phyloP scores from a whole-genome alignment of 2,797 vertebrate species.

The Paedocypris micromegethes region DNA sequence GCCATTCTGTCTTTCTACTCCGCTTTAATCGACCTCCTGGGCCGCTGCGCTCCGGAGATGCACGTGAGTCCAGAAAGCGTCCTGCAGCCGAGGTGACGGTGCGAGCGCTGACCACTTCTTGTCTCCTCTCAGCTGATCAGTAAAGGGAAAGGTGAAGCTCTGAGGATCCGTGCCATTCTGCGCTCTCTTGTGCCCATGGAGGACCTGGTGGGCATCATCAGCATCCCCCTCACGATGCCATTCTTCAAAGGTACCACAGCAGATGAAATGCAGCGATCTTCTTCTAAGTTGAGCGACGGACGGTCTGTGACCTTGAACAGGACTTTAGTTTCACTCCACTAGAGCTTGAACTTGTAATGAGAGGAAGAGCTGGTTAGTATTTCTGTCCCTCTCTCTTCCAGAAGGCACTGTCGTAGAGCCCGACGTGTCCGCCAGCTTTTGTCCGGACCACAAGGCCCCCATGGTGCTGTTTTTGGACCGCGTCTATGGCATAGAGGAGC shows the following conservation, averaged over 20 bases:
- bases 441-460: conserved; percentile 95
- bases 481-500: conserved; percentile 94
- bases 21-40: conserved; percentile 93
- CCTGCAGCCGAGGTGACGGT: background rate
- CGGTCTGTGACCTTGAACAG: too few relatives aligned
- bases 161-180: conserved; percentile 92
- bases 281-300: too few relatives aligned
- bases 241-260: conserved; percentile 79
- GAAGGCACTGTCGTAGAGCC: conserved; percentile 89
- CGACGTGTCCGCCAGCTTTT: conserved; percentile 93
- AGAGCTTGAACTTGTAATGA: too few relatives aligned
- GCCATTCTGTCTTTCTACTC: conserved; percentile 99
- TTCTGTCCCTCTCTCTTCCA: conserved; percentile 49
- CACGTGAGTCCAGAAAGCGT: conserved; percentile 71
- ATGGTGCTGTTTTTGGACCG: conserved; percentile 98
- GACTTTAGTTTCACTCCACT: too few relatives aligned
- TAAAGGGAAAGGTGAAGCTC: conserved; percentile 96
- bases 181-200: conserved; percentile 94
- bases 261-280: too few relatives aligned
- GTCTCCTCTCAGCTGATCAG: conserved; percentile 81
- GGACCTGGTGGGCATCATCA: conserved; percentile 96
- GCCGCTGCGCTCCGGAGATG: conserved; percentile 96
- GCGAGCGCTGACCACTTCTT: background rate
- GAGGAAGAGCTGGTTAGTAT: background rate
- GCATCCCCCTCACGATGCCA: conserved; percentile 89